Conservation (phyloP, 1,140 invertebrate genomes). For the Diachasmimorpha longicaudata region DNA sequence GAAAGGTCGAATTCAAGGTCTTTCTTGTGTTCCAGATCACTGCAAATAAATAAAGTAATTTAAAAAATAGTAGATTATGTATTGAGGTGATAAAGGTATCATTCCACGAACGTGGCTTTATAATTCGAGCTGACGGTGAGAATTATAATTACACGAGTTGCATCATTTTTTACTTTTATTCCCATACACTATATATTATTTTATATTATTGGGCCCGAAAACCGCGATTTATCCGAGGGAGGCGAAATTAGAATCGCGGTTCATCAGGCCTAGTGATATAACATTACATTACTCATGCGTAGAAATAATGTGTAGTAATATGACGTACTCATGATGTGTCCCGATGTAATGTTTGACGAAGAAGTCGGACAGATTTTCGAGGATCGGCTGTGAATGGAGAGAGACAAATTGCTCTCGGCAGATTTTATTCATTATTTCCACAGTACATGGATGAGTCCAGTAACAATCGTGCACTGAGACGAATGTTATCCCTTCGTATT, state of each 20-base stretch:
- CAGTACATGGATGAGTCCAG: conserved; percentile 94
- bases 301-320: neutral
- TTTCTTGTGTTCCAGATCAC: conserved; percentile 63
- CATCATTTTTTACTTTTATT: no score
- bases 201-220: no score
- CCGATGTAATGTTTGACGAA: conserved; percentile 71
- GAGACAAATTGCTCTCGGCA: conserved; percentile 96
- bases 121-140: no score
- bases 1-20: conserved; percentile 59
- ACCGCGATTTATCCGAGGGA: no score
- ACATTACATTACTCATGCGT: no score
- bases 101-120: no score
- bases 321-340: conserved; percentile 35
- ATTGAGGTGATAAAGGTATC: no score
- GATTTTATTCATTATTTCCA: conserved; percentile 91
- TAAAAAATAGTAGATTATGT: no score
- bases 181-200: no score
- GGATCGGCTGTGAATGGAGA: conserved; percentile 90
- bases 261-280: no score
- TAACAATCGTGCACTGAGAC: conserved; percentile 99
- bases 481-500: conserved; percentile 84
- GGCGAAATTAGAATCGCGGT: no score
- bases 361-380: conserved; percentile 85
- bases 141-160: no score
- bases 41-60: conserved; percentile 44